phyloP scores from a whole-genome alignment of 2,888 invertebrate species.

The Alcis repandata region DNA sequence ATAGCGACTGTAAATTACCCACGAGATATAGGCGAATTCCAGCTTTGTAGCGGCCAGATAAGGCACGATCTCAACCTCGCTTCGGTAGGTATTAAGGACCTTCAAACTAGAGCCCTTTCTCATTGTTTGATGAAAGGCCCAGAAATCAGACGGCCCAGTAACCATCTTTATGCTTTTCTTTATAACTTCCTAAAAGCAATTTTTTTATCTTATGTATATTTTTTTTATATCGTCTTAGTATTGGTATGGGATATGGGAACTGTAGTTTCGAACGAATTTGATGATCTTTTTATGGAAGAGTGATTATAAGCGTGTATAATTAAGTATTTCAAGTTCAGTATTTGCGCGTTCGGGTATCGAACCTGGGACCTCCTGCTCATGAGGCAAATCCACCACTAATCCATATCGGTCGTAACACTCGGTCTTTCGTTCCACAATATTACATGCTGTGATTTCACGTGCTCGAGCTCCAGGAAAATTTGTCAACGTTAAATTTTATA shows the following conservation, averaged over 20 bases:
- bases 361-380: background rate
- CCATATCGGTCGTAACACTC: too few relatives aligned
- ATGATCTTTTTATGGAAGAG: too few relatives aligned
- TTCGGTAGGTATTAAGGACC: conserved; percentile 56
- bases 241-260: too few relatives aligned
- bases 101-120: conserved; percentile 50
- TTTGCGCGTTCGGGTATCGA: background rate
- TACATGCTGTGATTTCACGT: background rate
- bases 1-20: conserved; percentile 49
- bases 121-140: conserved; percentile 7
- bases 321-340: background rate
- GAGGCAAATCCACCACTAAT: too few relatives aligned
- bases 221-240: too few relatives aligned
- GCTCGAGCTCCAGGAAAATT: background rate
- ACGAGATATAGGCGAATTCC: conserved; percentile 56
- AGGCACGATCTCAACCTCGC: conserved; percentile 57
- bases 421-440: background rate
- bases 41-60: conserved; percentile 60
- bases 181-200: too few relatives aligned
- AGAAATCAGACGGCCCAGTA: background rate
- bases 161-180: background rate
- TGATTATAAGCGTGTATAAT: too few relatives aligned
- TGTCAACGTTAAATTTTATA: background rate
- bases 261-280: too few relatives aligned
- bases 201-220: too few relatives aligned